Base-by-base conservation (phyloP, 2,113 vertebrate species). In the Dipodomys ordii region DNA sequence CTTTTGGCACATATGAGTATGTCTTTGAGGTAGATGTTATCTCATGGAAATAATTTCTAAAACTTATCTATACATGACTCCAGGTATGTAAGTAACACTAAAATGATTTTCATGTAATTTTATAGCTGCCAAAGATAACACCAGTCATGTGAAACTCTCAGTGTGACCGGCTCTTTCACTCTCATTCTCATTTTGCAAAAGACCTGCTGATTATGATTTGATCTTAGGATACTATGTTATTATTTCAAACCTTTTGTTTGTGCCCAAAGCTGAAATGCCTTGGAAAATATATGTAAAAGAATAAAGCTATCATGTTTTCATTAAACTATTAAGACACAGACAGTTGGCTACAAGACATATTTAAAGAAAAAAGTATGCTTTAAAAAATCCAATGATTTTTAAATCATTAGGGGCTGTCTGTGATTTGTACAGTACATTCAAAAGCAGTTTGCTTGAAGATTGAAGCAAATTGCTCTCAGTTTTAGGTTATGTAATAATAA, bases 401-500 rank as follows among this genome's bases (percentile, higher is more conserved):
- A 91, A 69, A 85, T 78, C 64, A 90, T 19, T 92, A 67, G 72
- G 69, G 25, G 57, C n/a, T 35, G 27, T 46, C 60, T 92, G 64
- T 76, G 67, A 88, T 65, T 92, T 30, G 18, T 73, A 87, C 19
- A 73, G 49, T 62, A 27, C 19, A 53, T 82, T 72, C 49, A 92
- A 92, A 87, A 69, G 32, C n/a, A 83, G 53, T 28, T 92, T 32
- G 53, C 62, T 89, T 94, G 77, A 95, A 91, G 27, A 78, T 0
- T 64, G 44, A 96, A 89, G 53, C 16, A 83, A 79, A 92, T 57
- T 78, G 25, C 76, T 71, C 35, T 90, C 18, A n/a, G 73, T 49
- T 94, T 93, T 96, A 81, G 27, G 68, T 84, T 94, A 86, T 76
- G 7, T 68, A 46, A 84, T 88, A 44, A 92, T 93, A 87, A 97